phyloP scores from a whole-genome alignment of 2,888 invertebrate species.

The Eupithecia insigniata region DNA sequence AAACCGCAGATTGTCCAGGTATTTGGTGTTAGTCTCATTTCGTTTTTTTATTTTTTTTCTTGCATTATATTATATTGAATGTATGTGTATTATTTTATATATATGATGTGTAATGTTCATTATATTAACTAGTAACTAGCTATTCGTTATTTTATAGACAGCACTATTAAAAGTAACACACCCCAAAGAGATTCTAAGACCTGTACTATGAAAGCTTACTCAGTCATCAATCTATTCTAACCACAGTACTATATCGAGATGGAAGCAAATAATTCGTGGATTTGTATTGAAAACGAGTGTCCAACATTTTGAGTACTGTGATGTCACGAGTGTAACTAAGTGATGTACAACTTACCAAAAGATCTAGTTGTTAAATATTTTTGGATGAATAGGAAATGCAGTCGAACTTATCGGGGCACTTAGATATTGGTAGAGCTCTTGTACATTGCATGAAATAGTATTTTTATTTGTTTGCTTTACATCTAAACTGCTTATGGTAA shows the following conservation, averaged over 20 bases:
- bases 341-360: too few relatives aligned
- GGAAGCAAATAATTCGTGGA: too few relatives aligned
- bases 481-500: neutral
- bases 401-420: neutral
- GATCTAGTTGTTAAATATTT: neutral
- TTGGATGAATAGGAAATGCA: neutral
- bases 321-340: too few relatives aligned
- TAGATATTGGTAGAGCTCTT: neutral
- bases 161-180: neutral
- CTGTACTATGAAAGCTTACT: neutral
- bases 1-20: conserved; percentile 74
- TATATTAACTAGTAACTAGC: neutral
- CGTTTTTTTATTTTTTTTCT: conserved; percentile 47
- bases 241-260: too few relatives aligned
- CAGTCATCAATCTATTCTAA: neutral
- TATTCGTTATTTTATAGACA: neutral
- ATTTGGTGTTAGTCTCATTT: conserved; percentile 39
- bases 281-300: too few relatives aligned
- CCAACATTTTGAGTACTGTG: too few relatives aligned
- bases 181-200: neutral
- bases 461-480: neutral
- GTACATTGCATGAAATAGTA: neutral
- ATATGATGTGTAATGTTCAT: neutral
- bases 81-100: neutral
- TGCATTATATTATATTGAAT: too few relatives aligned